phyloP scores from a whole-genome alignment of 2,797 vertebrate genomes.

The Sebastes nivosus region DNA sequence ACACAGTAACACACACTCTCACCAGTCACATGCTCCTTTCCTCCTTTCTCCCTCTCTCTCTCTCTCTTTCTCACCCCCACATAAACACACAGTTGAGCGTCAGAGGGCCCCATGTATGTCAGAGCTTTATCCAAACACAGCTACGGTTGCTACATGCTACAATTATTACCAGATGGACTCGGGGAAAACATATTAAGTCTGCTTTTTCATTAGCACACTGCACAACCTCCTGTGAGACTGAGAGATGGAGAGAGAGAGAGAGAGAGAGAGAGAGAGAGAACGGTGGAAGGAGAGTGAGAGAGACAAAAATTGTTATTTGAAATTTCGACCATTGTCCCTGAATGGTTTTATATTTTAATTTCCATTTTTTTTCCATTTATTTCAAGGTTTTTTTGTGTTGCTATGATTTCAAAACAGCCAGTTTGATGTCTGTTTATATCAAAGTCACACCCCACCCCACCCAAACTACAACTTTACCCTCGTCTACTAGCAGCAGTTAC shows the following conservation, averaged over 20 bases:
- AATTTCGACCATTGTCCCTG: slow-evolving; percentile 1
- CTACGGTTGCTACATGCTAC: slow-evolving; percentile 80
- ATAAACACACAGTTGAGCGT: slow-evolving; percentile 48
- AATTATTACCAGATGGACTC: slow-evolving; percentile 82
- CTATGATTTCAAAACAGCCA: slow-evolving; percentile 13
- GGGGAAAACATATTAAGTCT: slow-evolving; percentile 72
- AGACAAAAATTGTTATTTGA: slow-evolving; percentile 11
- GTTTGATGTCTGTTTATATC: slow-evolving; percentile 11
- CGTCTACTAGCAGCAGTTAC: background rate
- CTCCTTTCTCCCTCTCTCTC: background rate
- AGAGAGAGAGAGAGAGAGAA: background rate
- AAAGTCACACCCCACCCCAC: background rate
- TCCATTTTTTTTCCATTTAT: slow-evolving; percentile 20
- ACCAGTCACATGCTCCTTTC: slow-evolving; percentile 14
- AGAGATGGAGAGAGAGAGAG: background rate
- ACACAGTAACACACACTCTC: slow-evolving; percentile 17
- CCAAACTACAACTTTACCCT: background rate
- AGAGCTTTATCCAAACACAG: slow-evolving; percentile 80
- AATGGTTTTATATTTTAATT: slow-evolving; percentile 29
- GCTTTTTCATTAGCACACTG: slow-evolving; percentile 72
- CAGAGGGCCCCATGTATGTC: slow-evolving; percentile 76
- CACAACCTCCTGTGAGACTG: slow-evolving; percentile 36
- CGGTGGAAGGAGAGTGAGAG: background rate
- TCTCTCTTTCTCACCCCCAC: slow-evolving; percentile 21
- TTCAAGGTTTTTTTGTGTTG: slow-evolving; percentile 9